Evolutionary conservation across 2,797 vertebrate genomes (phyloP).

Genomic region (Chaenodraco wilsoni): DNA sequence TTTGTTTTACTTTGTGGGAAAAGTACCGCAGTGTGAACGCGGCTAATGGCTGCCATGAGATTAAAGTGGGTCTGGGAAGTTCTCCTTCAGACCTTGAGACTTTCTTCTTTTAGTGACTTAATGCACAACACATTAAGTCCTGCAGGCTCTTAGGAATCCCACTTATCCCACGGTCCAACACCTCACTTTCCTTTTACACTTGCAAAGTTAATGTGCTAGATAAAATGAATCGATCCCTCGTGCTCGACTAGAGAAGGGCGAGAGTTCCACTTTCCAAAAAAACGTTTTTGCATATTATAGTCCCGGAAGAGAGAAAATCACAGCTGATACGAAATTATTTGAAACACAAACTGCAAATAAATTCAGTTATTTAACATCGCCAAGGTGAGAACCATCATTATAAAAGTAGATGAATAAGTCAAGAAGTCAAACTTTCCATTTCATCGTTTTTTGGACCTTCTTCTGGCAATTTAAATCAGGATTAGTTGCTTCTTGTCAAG

Average conservation of each 20-base stretch:
- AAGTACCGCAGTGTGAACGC: no score
- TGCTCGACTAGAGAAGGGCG: slow-evolving; percentile 26
- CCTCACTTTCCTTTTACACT: slow-evolving; percentile 58
- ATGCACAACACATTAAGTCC: slow-evolving; percentile 41
- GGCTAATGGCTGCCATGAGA: slow-evolving; percentile 21
- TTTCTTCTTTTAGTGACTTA: slow-evolving; percentile 35
- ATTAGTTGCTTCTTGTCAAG: background rate
- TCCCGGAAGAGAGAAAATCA: slow-evolving; percentile 12
- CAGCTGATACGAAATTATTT: background rate
- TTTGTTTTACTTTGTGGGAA: no score
- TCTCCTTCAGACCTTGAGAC: slow-evolving; percentile 40
- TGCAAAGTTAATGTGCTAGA: slow-evolving; percentile 59
- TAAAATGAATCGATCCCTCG: slow-evolving; percentile 57
- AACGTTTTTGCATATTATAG: slow-evolving; percentile 10
- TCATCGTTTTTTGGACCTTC: background rate
- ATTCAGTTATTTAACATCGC: background rate
- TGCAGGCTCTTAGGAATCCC: slow-evolving; percentile 48
- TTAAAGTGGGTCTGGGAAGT: slow-evolving; percentile 18
- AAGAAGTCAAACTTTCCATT: background rate
- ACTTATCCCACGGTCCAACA: slow-evolving; percentile 56
- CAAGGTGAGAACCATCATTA: background rate
- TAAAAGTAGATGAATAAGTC: no score
- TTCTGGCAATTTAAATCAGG: background rate
- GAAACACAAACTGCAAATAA: slow-evolving; percentile 7
- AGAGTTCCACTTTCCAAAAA: slow-evolving; percentile 32